Evolutionary conservation across 2,113 vertebrate genomes (phyloP).

Genomic region (Colossoma macropomum): DNA sequence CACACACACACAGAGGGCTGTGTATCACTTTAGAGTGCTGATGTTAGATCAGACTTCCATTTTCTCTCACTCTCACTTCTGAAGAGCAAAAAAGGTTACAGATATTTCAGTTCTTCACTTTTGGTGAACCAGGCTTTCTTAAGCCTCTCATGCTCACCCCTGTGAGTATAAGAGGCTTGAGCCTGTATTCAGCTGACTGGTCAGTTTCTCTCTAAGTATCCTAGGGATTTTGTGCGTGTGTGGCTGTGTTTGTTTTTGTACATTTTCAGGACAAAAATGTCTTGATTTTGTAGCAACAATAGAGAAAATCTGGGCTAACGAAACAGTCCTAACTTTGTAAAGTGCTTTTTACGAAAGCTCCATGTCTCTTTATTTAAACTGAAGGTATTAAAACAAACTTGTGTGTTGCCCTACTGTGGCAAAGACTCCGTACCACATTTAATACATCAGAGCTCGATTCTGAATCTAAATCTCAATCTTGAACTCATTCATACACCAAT

Average conservation of each 20-base stretch:
- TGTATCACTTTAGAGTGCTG: not conserved
- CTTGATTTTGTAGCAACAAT: not conserved
- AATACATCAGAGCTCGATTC: not conserved
- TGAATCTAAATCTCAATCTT: not conserved
- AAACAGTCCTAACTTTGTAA: not conserved
- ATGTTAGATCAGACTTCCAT: not conserved
- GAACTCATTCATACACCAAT: not conserved
- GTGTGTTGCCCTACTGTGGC: not conserved
- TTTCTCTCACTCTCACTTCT: not conserved
- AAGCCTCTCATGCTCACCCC: not conserved
- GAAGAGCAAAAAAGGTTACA: not conserved
- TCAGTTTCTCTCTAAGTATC: constrained; percentile 1
- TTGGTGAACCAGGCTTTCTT: not conserved
- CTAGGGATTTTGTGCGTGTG: not conserved
- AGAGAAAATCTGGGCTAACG: not conserved
- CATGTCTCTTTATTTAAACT: no score
- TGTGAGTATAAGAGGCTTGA: not conserved
- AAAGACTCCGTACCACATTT: not conserved
- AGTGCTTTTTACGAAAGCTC: no score
- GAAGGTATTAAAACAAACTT: not conserved
- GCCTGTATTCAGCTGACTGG: constrained; percentile 7
- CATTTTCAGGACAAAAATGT: not conserved
- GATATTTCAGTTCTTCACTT: not conserved
- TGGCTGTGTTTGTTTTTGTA: not conserved
- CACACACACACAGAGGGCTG: not conserved